phyloP scores from a whole-genome alignment of 2,113 vertebrate genomes.

The Sander lucioperca region DNA sequence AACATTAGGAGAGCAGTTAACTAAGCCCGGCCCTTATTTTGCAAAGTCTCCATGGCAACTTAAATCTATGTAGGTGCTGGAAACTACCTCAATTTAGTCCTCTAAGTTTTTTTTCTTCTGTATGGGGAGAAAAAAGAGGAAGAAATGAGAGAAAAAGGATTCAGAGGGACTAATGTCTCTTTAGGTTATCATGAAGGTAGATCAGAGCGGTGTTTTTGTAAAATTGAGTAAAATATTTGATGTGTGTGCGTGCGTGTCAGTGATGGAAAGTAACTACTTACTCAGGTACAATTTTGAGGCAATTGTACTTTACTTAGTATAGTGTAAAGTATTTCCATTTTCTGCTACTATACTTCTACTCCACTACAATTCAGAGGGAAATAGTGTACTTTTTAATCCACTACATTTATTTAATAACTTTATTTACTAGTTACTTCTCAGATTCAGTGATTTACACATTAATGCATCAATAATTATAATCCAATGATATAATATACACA shows the following conservation, averaged over 20 bases:
- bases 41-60: constrained; percentile 75
- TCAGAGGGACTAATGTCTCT: constrained; percentile 23
- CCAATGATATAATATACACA: background rate
- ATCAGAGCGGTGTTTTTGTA: constrained; percentile 8
- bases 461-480: background rate
- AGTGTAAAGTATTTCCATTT: background rate
- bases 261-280: background rate
- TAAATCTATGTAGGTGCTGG: constrained; percentile 73
- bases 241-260: background rate
- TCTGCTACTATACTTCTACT: background rate
- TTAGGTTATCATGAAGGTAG: constrained; percentile 3
- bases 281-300: background rate
- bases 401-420: background rate
- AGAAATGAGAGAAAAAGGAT: constrained; percentile 30
- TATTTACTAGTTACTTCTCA: background rate
- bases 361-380: background rate
- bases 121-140: constrained; percentile 20
- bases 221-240: background rate
- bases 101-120: constrained; percentile 39
- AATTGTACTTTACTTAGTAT: background rate
- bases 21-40: constrained; percentile 76
- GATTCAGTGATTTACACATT: background rate
- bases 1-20: constrained; percentile 68
- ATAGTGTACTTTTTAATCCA: background rate
- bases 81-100: constrained; percentile 74